Evolutionary conservation across 2,113 vertebrate species (phyloP).

Genomic region (Zeus faber): DNA sequence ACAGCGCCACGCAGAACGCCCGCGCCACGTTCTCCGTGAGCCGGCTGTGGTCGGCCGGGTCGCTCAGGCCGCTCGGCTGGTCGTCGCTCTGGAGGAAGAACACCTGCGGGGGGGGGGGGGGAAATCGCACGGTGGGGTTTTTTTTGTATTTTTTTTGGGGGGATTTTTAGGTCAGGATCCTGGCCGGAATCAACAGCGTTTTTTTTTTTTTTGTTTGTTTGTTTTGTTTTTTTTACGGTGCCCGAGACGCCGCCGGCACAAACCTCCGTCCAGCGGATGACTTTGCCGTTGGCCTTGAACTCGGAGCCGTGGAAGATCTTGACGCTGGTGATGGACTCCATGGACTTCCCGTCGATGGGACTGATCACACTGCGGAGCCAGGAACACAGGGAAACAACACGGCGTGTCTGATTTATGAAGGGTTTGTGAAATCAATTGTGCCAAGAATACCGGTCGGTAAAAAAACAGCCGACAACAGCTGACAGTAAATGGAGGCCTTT

Average conservation of each 20-base stretch:
- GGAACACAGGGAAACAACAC: too few species aligned
- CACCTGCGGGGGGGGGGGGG: conserved; percentile 72
- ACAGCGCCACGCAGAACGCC: conserved; percentile 92
- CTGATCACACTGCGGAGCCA: conserved; percentile 84
- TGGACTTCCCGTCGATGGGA: conserved; percentile 94
- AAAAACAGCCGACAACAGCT: too few species aligned
- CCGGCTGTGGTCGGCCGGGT: conserved; percentile 95
- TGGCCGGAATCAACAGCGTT: neutral
- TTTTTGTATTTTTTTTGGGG: neutral
- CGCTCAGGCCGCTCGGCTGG: conserved; percentile 84
- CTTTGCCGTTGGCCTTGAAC: conserved; percentile 96
- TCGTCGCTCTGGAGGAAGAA: conserved; percentile 96
- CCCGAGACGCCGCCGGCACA: conserved; percentile 64
- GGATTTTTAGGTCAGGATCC: too few species aligned
- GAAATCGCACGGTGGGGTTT: neutral
- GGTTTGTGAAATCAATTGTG: too few species aligned
- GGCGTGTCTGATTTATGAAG: too few species aligned
- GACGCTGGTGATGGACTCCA: conserved; percentile 95
- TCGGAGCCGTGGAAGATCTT: conserved; percentile 98
- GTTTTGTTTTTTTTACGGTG: too few species aligned
- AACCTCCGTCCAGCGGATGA: conserved; percentile 98
- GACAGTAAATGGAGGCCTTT: too few species aligned
- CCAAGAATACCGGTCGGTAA: too few species aligned
- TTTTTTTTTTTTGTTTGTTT: too few species aligned
- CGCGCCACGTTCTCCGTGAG: conserved; percentile 93